Base-by-base conservation (phyloP, 2,113 vertebrate genomes). In the Tringa solitaria region DNA sequence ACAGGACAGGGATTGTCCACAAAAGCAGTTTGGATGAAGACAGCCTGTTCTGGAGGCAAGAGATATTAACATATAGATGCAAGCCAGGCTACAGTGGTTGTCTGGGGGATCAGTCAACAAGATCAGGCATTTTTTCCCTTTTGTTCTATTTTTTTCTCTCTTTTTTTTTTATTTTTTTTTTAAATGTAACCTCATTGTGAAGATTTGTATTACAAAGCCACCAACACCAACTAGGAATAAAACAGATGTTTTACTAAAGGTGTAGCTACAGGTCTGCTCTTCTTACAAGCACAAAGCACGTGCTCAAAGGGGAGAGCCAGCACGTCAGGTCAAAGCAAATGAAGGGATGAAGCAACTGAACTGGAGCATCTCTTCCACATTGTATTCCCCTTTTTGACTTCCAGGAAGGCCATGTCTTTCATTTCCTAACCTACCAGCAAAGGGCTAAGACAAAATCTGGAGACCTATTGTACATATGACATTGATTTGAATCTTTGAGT, bases 401-500 rank as follows among this genome's bases (percentile, higher is more conserved):
- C 21, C 35, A 76, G 15, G 13, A 39, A 61, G 24, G 33, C 10
- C 67, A 1, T 22, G 82, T 56, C 39, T 60, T 76, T 14, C 10
- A 17, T 46, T 93, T 86, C 14, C 23, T 41, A 50, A 51, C 6
- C 3, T 56, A n/a, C 11, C 22, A 37, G 12, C 5, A 77, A 76
- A 77, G 23, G 13, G 0, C 18, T 28, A 51, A 50, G 11, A 41
- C 15, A 60, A 68, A 76, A 51, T 46, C 26, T 88, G 75, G 43
- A 56, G 22, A 27, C 21, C 3, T 16, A 0, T 15, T 51, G 6
- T 10, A 6, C 2, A 4, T 2, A 1, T 2, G 32, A 10, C 6
- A n/a, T 32, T 5, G 20, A 5, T 45, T 21, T 78, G 30, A 61
- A 45, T 53, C 54, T 57, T 53, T 75, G 27, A 50, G 12, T 46